Evolutionary conservation across 92 coral and sea anemone genomes (phyloP).

Genomic region (Palythoa caribaeorum): DNA sequence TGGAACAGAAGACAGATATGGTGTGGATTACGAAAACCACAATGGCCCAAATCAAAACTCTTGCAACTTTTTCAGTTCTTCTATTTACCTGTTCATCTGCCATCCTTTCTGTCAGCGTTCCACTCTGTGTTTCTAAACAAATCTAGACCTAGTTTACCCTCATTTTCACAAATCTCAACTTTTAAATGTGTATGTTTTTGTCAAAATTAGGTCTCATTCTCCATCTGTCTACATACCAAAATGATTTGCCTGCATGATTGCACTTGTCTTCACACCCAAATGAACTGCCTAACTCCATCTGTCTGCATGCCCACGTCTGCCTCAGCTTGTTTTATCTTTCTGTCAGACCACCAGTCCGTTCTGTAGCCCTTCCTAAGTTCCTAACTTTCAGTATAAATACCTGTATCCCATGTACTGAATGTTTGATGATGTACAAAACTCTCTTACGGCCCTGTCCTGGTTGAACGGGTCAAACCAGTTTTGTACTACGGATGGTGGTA

Average conservation of each 20-base stretch:
- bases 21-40: too few relatives aligned
- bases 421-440: constrained; percentile 75
- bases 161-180: too few relatives aligned
- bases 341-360: background rate
- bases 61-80: too few relatives aligned
- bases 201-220: too few relatives aligned
- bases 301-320: background rate
- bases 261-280: background rate
- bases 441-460: constrained; percentile 84
- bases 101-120: background rate
- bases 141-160: too few relatives aligned
- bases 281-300: too few relatives aligned
- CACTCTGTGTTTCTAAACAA: too few relatives aligned
- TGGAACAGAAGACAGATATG: too few relatives aligned
- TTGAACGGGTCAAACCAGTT: constrained; percentile 89
- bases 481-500: constrained; percentile 87
- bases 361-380: too few relatives aligned
- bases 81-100: background rate
- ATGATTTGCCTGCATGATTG: too few relatives aligned
- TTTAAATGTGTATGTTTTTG: too few relatives aligned
- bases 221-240: background rate
- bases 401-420: constrained; percentile 95
- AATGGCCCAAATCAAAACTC: too few relatives aligned
- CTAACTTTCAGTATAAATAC: constrained; percentile 32
- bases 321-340: background rate